Evolutionary conservation across 1,140 invertebrate species (phyloP), one percentile per base, ranked within the genome.

Genomic region (Idris sp.): DNA sequence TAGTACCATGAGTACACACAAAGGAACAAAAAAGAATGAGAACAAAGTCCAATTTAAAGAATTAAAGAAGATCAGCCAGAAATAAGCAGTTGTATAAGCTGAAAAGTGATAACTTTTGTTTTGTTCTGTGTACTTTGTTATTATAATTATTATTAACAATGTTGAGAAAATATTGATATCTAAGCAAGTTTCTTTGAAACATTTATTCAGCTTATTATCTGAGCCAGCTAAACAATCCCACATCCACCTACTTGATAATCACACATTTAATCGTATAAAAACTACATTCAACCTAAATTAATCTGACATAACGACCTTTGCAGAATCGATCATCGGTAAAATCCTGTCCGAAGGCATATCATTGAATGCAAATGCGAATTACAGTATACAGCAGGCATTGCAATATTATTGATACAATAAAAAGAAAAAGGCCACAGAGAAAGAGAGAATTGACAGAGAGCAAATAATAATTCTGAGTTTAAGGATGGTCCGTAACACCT

Each of bases 401-500:
- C 46, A 11, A 65, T 65, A 73, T 67, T 71, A 76, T 71, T 71
- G 65, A 71, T 62, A 59, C 43, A 65, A 76, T 76, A 62, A 72
- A 62, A 16, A 62, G 68, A 56, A 64, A 76, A 67, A 58, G 56
- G 36, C 41, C 43, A 30, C 28, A 31, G 33, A 18, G 10, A 33
- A 19, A 35, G 51, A 46, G 41, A 64, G 36, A 62, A 73, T 44
- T 61, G 38, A 61, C 43, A 53, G 56, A 64, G 62, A 71, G 65
- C 68, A n/a, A n/a, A n/a, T n/a, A 71, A 77, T 71, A 73, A 68
- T 75, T 64, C 58, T 58, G 54, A 49, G 46, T 69, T 73, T 77
- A 59, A 71, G 64, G 75, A 77, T 74, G 64, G 69, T 65, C 64
- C 53, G 31, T 71, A 74, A 77, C 75, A 74, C 75, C 75, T 74